A percentile compares a stretch with the other conserved stretches of the same genome.
Conservation (phyloP, 2,797 vertebrate species). For the Miichthys miiuy region DNA sequence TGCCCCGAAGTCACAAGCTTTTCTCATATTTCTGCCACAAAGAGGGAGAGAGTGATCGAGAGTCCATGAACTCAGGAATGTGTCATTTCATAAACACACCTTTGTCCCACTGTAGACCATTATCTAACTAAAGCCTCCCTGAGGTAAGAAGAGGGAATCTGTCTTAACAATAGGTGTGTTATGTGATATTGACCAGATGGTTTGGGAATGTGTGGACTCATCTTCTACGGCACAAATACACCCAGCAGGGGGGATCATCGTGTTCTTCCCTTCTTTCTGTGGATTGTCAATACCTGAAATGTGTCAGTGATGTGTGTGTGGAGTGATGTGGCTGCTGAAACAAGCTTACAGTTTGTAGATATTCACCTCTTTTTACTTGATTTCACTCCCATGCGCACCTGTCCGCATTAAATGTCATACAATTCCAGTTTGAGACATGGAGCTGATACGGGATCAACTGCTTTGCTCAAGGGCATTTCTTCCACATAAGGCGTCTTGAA, state of each 20-base stretch:
- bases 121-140: slow-evolving; percentile 27
- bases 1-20: slow-evolving; percentile 30
- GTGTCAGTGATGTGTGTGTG: not conserved
- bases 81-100: slow-evolving; percentile 53
- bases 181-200: slow-evolving; percentile 61
- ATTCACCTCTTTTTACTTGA: not conserved
- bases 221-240: slow-evolving; percentile 35
- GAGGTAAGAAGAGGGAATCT: slow-evolving; percentile 36
- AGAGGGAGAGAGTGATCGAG: slow-evolving; percentile 9
- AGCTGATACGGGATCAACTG: not conserved
- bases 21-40: slow-evolving; percentile 51
- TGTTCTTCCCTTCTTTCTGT: slow-evolving; percentile 17
- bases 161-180: slow-evolving; percentile 58
- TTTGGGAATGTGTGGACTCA: slow-evolving; percentile 65
- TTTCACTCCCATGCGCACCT: not conserved
- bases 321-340: no score
- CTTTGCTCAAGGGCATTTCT: slow-evolving; percentile 2
- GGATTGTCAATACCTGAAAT: not conserved
- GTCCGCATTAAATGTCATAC: no score
- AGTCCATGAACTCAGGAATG: slow-evolving; percentile 50
- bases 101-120: slow-evolving; percentile 57
- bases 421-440: not conserved
- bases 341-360: no score
- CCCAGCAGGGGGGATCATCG: slow-evolving; percentile 25
- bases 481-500: not conserved